Evolutionary conservation across 2,888 invertebrate genomes (phyloP).

Genomic region (Cistogaster globosa): DNA sequence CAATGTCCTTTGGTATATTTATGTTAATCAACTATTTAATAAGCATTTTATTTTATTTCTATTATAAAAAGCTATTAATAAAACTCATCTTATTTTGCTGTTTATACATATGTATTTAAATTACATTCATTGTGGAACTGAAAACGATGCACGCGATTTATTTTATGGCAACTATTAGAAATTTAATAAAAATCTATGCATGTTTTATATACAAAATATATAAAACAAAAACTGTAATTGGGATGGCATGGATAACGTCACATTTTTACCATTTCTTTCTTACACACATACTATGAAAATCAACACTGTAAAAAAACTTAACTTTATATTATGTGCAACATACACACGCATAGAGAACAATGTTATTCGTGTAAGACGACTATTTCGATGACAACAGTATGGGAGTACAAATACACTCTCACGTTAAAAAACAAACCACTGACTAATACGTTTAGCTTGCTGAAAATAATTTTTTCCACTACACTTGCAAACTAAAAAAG

Average conservation of each 20-base stretch:
- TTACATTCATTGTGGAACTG: conserved; percentile 72
- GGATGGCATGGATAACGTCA: conserved; percentile 57
- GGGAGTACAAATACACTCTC: conserved; percentile 20
- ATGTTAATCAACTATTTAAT: too few relatives aligned
- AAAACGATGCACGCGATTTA: conserved; percentile 66
- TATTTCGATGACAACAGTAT: conserved; percentile 42
- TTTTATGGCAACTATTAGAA: conserved; percentile 45
- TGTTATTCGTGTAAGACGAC: conserved; percentile 3
- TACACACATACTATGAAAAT: conserved; percentile 9
- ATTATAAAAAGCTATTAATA: not conserved
- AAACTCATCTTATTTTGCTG: conserved; percentile 39
- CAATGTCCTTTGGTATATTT: too few relatives aligned
- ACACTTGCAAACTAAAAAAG: conserved; percentile 12
- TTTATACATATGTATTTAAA: conserved; percentile 60
- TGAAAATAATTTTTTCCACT: conserved; percentile 29
- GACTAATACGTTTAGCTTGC: conserved; percentile 37
- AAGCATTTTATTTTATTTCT: too few relatives aligned
- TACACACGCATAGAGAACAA: not conserved
- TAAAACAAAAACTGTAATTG: conserved; percentile 22
- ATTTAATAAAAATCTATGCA: conserved; percentile 42
- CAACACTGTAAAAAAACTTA: too few relatives aligned
- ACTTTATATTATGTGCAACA: conserved; percentile 15
- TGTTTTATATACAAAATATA: conserved; percentile 35
- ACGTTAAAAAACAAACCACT: conserved; percentile 8
- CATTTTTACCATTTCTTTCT: conserved; percentile 23